Percentiles rank a stretch among this genome's conserved stretches.
These are phyloP conservation scores for Bubo blakistoni DNA, from an alignment of 2,113 vertebrate genomes.

Conservation along the genomic window DNA sequence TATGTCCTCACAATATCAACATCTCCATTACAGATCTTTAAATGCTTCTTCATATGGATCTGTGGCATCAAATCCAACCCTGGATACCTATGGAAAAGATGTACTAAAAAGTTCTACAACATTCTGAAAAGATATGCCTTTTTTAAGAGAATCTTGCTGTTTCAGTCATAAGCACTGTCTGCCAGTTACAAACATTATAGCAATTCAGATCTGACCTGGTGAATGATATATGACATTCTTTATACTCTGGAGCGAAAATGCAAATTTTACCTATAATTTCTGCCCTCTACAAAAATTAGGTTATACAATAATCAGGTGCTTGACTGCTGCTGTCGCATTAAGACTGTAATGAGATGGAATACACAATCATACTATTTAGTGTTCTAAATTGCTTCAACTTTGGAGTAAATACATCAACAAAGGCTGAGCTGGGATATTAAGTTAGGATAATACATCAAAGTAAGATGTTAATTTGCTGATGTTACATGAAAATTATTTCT, in stretches of 20 bases:
- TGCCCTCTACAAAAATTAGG: not conserved
- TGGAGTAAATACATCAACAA: constrained; percentile 21
- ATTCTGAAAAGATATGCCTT: not conserved
- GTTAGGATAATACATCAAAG: constrained; percentile 15
- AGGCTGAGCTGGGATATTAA: not conserved
- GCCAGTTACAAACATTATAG: not conserved
- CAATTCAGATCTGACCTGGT: not conserved
- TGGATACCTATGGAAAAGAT: not conserved
- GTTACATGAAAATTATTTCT: constrained; percentile 28
- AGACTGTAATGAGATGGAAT: not conserved
- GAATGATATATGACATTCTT: not conserved
- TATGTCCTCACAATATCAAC: not conserved
- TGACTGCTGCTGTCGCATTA: not conserved
- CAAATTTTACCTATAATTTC: not conserved
- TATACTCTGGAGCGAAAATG: not conserved
- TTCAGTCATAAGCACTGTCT: not conserved
- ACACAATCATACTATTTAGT: not conserved
- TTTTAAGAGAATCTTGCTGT: not conserved
- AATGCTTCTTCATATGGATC: not conserved
- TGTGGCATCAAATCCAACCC: not conserved
- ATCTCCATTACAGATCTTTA: not conserved
- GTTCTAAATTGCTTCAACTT: constrained; percentile 10
- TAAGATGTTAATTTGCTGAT: not conserved
- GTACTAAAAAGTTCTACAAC: not conserved
- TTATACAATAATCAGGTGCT: not conserved